Evolutionary conservation across 2,113 vertebrate species (phyloP).

Genomic region (Pteronura brasiliensis): DNA sequence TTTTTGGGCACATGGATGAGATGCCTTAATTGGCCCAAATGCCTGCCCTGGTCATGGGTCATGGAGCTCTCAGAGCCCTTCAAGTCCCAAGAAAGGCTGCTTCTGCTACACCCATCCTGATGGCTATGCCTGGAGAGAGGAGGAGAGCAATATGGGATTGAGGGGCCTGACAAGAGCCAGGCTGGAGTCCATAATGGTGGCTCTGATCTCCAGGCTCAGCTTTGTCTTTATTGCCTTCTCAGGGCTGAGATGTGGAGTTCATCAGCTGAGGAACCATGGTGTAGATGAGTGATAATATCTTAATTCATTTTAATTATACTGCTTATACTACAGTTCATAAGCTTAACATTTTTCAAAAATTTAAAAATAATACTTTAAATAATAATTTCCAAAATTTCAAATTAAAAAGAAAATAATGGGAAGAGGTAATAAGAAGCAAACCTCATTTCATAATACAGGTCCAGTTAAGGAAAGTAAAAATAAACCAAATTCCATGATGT

Average conservation of each 20-base stretch:
- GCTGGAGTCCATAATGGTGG: fast-evolving
- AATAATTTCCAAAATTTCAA: background rate
- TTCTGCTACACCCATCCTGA: background rate
- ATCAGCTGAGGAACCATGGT: no score
- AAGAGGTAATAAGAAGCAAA: background rate
- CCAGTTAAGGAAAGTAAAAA: background rate
- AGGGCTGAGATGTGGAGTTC: no score
- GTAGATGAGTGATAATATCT: no score
- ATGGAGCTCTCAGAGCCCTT: background rate
- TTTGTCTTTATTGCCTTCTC: background rate
- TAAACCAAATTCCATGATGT: background rate
- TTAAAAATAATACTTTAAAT: background rate
- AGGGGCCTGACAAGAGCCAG: background rate
- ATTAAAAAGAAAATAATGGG: background rate
- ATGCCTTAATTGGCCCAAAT: background rate
- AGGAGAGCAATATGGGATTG: background rate
- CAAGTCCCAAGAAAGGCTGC: background rate
- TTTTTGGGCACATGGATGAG: fast-evolving
- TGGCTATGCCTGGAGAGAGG: background rate
- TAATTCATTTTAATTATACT: background rate
- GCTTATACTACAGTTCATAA: background rate
- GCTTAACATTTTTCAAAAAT: background rate
- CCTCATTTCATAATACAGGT: background rate
- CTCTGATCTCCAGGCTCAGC: background rate
- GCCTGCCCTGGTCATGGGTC: background rate